A percentile compares a stretch with the other conserved stretches of the same genome.
phyloP scores from a whole-genome alignment of 1,140 invertebrate species.

The Coenobita brevimanus region DNA sequence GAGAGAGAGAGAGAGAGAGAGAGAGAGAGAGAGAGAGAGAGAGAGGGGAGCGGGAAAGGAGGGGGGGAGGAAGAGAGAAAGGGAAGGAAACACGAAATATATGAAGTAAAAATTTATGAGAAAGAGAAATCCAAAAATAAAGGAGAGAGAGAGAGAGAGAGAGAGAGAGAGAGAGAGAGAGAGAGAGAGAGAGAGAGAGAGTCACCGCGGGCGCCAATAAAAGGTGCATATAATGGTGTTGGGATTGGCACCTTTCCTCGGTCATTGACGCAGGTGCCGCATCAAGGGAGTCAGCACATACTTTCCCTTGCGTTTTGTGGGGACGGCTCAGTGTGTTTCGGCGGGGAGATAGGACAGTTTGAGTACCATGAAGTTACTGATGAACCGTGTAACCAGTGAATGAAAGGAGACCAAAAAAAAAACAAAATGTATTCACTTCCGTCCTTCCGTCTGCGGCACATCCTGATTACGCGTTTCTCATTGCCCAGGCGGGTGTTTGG shows the following conservation, averaged over 20 bases:
- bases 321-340: too few species aligned
- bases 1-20: not conserved
- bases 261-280: not conserved
- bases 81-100: not conserved
- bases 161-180: not conserved
- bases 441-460: too few species aligned
- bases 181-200: not conserved
- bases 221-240: too few species aligned
- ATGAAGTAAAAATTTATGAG: not conserved
- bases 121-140: not conserved
- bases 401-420: too few species aligned
- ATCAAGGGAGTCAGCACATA: too few species aligned
- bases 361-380: too few species aligned
- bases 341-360: too few species aligned
- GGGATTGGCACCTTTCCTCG: not conserved
- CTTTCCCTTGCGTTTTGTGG: too few species aligned
- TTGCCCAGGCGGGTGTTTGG: too few species aligned
- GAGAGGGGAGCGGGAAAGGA: not conserved
- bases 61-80: not conserved
- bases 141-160: not conserved
- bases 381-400: too few species aligned
- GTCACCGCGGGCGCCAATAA: not conserved
- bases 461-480: too few species aligned
- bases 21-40: not conserved
- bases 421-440: too few species aligned